A percentile compares a stretch with the other conserved stretches of the same genome.
These are phyloP conservation scores for Ceratina japonica DNA, from an alignment of 1,140 invertebrate genomes.

Conservation along the genomic window DNA sequence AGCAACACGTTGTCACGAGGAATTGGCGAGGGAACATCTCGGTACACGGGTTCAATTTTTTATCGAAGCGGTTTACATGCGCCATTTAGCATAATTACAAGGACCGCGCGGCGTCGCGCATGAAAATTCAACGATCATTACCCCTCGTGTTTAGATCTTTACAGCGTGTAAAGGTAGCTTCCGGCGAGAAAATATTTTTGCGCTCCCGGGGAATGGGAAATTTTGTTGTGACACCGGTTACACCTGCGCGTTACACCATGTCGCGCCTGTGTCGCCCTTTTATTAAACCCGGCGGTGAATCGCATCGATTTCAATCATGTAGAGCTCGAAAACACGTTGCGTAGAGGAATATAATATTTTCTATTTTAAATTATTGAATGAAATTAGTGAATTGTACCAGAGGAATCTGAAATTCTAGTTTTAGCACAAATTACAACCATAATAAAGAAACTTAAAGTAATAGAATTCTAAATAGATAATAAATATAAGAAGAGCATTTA, in stretches of 20 bases:
- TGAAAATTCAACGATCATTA: constrained; percentile 48
- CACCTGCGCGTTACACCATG: not conserved
- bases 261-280: not conserved
- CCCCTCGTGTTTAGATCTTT: constrained; percentile 30
- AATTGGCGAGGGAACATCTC: constrained; percentile 32
- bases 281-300: constrained; percentile 8
- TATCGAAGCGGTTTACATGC: constrained; percentile 31
- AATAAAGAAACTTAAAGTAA: no score
- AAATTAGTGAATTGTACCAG: no score
- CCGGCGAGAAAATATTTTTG: not conserved
- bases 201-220: not conserved
- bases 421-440: no score
- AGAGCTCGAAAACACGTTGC: no score
- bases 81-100: constrained; percentile 45
- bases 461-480: no score
- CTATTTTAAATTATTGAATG: no score
- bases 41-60: constrained; percentile 25
- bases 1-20: constrained; percentile 40
- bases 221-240: constrained; percentile 18
- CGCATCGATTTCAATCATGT: not conserved
- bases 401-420: no score
- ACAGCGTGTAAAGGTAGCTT: not conserved
- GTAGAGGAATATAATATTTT: no score
- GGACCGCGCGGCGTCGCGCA: not conserved
- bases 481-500: no score